Base-by-base conservation (phyloP, 2,888 invertebrate species). In the Hymenopus coronatus region DNA sequence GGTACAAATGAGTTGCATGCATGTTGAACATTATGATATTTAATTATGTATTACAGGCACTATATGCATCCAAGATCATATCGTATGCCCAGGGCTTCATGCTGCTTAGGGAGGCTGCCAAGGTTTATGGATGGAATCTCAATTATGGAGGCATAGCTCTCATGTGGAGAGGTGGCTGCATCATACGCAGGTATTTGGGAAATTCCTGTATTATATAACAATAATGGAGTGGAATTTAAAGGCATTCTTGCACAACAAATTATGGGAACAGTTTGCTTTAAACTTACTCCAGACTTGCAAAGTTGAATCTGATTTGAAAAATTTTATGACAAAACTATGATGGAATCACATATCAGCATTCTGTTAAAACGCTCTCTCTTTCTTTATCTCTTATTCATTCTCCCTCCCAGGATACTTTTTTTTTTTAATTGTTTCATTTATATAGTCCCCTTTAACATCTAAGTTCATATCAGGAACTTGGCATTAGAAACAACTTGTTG, bases 121-220 rank as follows among this genome's bases (percentile, higher is more conserved):
- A 96, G 92, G 96, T 97, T 91, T 96, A 98, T 92, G 95, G 96
- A 9, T 99, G 99, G 99, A 96, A 98, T 90, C 94, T 99, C 90
- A 99, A 99, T 94, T 98, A 99, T 92, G 99, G 99, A 87, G 98
- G 98, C 89, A 99, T 99, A 91, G 99, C 99, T 1, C 94, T 99
- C 84, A 99, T 99, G 99, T 99, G 99, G 99, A 96, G 99, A 90
- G 99, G 99, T 27, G 99, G 99, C n/a, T 99, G 99, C 93, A 99
- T 99, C 92, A 99, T 99, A 92, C 95, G 99, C 93, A 98, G 98
- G 96, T 95, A 83, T 14, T 28, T 33, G 46, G 28, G 3, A 14
- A 9, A 83, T 28, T 88, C 9, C 20, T 30, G 15, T 88, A 40
- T 40, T 40, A 40, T 54, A 54, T 15, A 54, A 12, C 2, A 40